Evolutionary conservation across 2,113 vertebrate genomes (phyloP).

Genomic region (Trematocara macrostoma): DNA sequence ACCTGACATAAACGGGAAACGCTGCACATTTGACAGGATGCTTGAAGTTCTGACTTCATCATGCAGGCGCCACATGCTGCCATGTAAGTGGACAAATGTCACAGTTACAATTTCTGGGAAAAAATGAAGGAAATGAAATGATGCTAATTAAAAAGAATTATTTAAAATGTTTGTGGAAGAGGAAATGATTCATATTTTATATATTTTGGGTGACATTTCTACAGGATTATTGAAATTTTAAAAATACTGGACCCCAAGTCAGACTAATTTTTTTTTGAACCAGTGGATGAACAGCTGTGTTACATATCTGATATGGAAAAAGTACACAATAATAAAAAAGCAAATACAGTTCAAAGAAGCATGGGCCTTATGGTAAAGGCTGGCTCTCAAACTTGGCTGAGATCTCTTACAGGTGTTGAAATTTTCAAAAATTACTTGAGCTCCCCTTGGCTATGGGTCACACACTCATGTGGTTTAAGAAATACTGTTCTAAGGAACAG

Average conservation of each 20-base stretch:
- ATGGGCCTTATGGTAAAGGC: neutral
- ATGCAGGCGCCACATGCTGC: neutral
- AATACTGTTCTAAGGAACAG: neutral
- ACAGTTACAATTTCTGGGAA: neutral
- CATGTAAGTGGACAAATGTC: neutral
- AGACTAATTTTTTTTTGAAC: neutral
- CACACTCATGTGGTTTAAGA: neutral
- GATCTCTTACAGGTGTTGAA: neutral
- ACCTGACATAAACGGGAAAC: accelerated
- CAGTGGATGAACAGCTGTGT: neutral
- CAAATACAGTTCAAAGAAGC: neutral
- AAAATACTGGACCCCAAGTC: neutral
- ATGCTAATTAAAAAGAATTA: neutral
- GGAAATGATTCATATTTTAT: neutral
- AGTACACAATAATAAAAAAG: neutral
- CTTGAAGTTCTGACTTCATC: neutral
- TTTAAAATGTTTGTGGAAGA: neutral
- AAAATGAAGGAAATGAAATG: neutral
- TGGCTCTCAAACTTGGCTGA: accelerated
- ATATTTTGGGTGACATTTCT: neutral
- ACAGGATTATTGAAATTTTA: neutral
- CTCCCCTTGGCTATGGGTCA: neutral
- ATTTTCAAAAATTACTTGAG: neutral
- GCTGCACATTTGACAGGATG: neutral
- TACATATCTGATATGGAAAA: accelerated